Conservation (phyloP, 2,797 vertebrate genomes). For the Limnodromus scolopaceus region DNA sequence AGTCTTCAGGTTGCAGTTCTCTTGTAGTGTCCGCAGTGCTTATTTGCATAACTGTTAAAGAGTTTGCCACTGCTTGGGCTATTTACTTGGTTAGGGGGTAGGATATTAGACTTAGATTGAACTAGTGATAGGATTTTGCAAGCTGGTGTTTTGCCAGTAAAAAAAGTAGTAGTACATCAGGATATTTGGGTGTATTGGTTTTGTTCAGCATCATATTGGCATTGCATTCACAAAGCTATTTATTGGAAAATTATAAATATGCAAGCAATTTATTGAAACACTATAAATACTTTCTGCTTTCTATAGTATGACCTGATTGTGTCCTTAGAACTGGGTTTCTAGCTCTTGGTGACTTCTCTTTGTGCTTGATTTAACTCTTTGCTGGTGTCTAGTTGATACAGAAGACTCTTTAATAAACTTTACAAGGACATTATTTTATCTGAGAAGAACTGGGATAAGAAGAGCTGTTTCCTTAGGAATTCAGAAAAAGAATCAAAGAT, state of each 20-base stretch:
- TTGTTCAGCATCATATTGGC: not conserved
- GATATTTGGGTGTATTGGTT: not conserved
- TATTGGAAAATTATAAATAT: not conserved
- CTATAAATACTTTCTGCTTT: not conserved
- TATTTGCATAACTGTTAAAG: not conserved
- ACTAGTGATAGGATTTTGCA: not conserved
- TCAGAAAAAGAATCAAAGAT: not conserved
- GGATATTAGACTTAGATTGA: not conserved
- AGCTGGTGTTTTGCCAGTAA: not conserved
- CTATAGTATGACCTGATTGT: not conserved
- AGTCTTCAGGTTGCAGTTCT: not conserved
- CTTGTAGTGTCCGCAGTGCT: not conserved
- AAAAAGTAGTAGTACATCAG: not conserved
- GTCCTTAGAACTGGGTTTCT: not conserved
- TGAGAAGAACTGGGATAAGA: not conserved
- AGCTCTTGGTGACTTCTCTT: not conserved
- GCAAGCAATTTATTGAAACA: not conserved
- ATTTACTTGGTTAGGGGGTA: not conserved
- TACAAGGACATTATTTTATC: not conserved
- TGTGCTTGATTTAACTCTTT: not conserved
- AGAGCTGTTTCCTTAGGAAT: not conserved
- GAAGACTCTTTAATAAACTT: not conserved
- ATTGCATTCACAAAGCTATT: not conserved
- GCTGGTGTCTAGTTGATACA: not conserved
- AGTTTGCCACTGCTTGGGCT: not conserved